phyloP scores from a whole-genome alignment of 2,888 invertebrate genomes.

The Andrena bucephala region DNA sequence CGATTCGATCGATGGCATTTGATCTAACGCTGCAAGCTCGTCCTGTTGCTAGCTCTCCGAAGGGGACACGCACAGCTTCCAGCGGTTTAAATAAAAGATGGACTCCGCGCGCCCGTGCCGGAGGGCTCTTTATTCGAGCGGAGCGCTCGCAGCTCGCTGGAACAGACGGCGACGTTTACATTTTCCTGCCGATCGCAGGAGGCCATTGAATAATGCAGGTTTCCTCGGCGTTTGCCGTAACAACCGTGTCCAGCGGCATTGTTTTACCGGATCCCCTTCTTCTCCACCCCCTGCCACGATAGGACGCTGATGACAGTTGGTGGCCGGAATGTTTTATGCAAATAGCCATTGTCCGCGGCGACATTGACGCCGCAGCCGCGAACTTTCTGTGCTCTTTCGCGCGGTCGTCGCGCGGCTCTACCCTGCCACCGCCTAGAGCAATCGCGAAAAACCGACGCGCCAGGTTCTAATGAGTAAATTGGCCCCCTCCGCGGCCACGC shows the following conservation, averaged over 20 bases:
- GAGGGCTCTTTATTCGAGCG: constrained; percentile 13
- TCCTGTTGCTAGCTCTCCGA: no score
- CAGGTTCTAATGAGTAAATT: constrained; percentile 47
- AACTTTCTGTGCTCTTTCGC: constrained; percentile 68
- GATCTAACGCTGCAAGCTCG: no score
- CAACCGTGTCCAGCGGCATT: constrained; percentile 61
- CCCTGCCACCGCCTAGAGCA: neutral
- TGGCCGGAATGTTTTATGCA: constrained; percentile 80
- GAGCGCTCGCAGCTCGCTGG: neutral
- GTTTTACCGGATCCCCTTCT: constrained; percentile 67
- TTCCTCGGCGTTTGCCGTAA: constrained; percentile 54
- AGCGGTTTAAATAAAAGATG: no score
- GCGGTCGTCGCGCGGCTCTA: constrained; percentile 45
- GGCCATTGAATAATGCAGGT: constrained; percentile 59
- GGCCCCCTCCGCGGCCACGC: constrained; percentile 17
- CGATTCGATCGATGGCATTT: no score
- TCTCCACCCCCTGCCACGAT: constrained; percentile 50
- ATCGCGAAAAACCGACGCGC: constrained; percentile 24
- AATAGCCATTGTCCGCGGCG: constrained; percentile 78
- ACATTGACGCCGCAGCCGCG: constrained; percentile 71
- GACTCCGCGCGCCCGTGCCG: neutral
- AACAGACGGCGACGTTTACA: constrained; percentile 37
- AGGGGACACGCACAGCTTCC: no score
- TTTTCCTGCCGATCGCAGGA: constrained; percentile 42
- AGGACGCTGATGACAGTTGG: constrained; percentile 72